Percentiles rank a stretch among this genome's conserved stretches.
Evolutionary conservation across 2,888 invertebrate species (phyloP).

Genomic region (Bursaphelenchus okinawaensis): DNA sequence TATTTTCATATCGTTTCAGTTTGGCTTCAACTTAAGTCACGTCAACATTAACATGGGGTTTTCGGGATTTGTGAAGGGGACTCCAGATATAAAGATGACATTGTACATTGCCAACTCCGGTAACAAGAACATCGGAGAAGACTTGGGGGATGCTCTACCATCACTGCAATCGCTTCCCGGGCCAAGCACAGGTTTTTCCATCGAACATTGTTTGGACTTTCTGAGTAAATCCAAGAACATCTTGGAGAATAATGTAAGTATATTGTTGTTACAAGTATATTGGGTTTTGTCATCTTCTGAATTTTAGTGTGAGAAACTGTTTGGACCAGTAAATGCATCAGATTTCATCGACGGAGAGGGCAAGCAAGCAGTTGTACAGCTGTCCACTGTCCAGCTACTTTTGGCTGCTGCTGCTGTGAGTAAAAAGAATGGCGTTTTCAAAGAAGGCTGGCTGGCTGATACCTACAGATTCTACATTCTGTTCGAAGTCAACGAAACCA

Average conservation of each 20-base stretch:
- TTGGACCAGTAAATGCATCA: background rate
- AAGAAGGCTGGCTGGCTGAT: conserved; percentile 8
- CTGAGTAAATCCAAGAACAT: background rate
- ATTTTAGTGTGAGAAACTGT: background rate
- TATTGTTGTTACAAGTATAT: background rate
- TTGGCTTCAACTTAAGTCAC: conserved; percentile 12
- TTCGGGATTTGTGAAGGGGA: background rate
- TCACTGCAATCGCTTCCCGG: background rate
- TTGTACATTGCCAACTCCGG: conserved; percentile 8
- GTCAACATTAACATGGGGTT: conserved; percentile 15
- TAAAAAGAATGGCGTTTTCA: background rate
- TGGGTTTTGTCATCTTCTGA: too few species aligned
- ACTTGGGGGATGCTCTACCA: background rate
- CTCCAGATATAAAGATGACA: conserved; percentile 13
- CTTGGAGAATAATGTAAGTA: background rate
- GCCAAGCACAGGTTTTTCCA: conserved; percentile 1
- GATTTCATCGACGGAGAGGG: conserved; percentile 9
- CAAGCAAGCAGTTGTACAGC: conserved; percentile 5
- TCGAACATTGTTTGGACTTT: conserved; percentile 5
- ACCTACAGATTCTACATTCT: conserved; percentile 4
- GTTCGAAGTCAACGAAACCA: conserved; percentile 10
- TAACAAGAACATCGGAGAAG: background rate
- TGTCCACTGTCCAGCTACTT: conserved; percentile 7
- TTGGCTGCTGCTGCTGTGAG: conserved; percentile 4
- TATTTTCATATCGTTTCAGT: too few species aligned